These are phyloP conservation scores for Crypturellus tataupa DNA, from an alignment of 2,797 vertebrate genomes.

Conservation along the genomic window DNA sequence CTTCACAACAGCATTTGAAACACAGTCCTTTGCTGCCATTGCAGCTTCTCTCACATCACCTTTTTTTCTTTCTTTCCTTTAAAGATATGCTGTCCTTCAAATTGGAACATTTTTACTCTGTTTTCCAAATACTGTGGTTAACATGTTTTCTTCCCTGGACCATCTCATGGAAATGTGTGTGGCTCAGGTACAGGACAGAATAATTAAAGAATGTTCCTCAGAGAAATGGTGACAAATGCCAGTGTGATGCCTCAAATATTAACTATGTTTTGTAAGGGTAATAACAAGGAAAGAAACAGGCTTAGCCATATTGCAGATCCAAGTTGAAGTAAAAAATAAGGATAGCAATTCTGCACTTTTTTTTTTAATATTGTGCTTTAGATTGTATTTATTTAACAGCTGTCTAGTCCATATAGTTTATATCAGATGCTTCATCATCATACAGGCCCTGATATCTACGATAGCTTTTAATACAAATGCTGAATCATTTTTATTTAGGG, in stretches of 20 bases:
- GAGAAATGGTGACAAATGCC: not conserved
- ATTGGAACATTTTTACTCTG: not conserved
- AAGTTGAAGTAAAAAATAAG: not conserved
- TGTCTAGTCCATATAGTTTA: not conserved
- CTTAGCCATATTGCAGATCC: not conserved
- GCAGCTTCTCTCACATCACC: not conserved
- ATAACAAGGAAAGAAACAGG: not conserved
- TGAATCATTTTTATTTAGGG: not conserved
- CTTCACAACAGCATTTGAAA: constrained; percentile 31
- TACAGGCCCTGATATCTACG: not conserved
- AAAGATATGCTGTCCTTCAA: not conserved
- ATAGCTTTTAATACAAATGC: not conserved
- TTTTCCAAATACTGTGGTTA: not conserved
- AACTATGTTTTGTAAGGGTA: not conserved
- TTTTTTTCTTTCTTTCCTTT: not conserved
- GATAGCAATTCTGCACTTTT: not conserved
- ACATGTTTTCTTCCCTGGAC: not conserved
- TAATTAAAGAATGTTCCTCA: not conserved
- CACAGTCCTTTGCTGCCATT: not conserved
- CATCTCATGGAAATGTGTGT: not conserved
- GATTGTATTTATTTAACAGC: not conserved
- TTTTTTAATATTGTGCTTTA: not conserved
- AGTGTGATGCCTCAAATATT: not conserved
- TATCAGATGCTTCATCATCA: not conserved
- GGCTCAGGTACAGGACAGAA: not conserved